Evolutionary conservation across 2,113 vertebrate genomes (phyloP), one percentile per base, ranked within the genome.

Genomic region (Brachypteracias leptosomus): DNA sequence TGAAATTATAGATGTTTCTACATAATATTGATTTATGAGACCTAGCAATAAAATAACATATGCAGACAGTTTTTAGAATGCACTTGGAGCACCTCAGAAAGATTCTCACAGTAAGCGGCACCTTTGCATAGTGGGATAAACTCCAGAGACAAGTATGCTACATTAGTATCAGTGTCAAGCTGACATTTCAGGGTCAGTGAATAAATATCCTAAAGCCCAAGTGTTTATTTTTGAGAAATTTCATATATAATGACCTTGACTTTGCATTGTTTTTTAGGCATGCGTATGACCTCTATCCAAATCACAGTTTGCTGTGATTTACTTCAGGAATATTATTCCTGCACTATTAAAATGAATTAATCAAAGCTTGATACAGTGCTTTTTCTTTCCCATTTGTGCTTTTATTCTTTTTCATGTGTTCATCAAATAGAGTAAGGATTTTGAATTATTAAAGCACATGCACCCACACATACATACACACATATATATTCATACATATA

Each of bases 181-280:
- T 97, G 97, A 97, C 96, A 97, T 97, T 98, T 98, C 95, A 97
- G 95, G 91, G 96, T 97, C 97, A 98, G 66, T 85, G 88, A 97
- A 97, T 96, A 97, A 97, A 98, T 98, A 95, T 85, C 85, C 77
- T 80, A 82, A 97, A 95, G 93, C 90, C 57, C 94, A 95, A 96
- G 85, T 96, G 91, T 97, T 97, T 97, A 83, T 96, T 97, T 95
- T 97, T 84, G 67, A 96, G 71, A 95, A 96, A 95, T 83, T 96
- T 95, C 36, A 70, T 80, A 77, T 86, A 68, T 86, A 96, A 71
- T 94, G 88, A 98, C 93, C 92, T 97, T 97, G 87, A 90, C 57
- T 95, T 76, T 96, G 58, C 35, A 51, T 68, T 92, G 54, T 28
- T 95, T 96, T 94, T 77, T 77, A 68, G 44, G 13, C 79, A 85